Evolutionary conservation across 2,113 vertebrate genomes (phyloP).

Genomic region (Ibidorhyncha struthersii): DNA sequence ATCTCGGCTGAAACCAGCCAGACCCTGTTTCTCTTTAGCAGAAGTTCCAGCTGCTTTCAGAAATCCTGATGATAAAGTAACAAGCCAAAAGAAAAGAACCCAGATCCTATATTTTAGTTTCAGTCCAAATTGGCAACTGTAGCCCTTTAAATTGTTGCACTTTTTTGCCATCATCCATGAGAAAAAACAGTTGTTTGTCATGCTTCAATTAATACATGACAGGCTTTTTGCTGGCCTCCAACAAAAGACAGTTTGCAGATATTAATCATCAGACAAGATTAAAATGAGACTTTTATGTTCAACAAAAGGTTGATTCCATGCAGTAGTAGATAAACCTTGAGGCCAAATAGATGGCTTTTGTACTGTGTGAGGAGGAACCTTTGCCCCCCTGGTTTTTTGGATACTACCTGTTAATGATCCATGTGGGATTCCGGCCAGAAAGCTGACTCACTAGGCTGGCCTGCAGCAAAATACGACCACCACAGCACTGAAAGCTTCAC

Average conservation of each 20-base stretch:
- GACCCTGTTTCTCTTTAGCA: neutral
- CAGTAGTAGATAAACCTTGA: neutral
- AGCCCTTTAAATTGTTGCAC: neutral
- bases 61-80: neutral
- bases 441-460: neutral
- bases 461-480: neutral
- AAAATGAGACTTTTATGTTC: neutral
- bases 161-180: neutral
- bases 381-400: neutral
- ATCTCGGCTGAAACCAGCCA: neutral
- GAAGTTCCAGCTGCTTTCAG: slow-evolving; percentile 20
- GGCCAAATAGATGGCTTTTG: neutral
- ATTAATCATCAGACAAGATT: neutral
- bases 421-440: neutral
- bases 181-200: neutral
- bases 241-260: neutral
- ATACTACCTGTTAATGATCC: neutral
- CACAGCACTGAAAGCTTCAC: neutral
- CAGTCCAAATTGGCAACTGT: neutral
- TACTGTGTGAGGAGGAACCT: neutral
- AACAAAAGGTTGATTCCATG: neutral
- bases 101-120: neutral
- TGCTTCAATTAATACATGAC: neutral
- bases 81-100: neutral
- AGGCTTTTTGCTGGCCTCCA: neutral